Evolutionary conservation across 2,888 invertebrate species (phyloP), one percentile per base, ranked within the genome.

Genomic region (Globia sparganii): DNA sequence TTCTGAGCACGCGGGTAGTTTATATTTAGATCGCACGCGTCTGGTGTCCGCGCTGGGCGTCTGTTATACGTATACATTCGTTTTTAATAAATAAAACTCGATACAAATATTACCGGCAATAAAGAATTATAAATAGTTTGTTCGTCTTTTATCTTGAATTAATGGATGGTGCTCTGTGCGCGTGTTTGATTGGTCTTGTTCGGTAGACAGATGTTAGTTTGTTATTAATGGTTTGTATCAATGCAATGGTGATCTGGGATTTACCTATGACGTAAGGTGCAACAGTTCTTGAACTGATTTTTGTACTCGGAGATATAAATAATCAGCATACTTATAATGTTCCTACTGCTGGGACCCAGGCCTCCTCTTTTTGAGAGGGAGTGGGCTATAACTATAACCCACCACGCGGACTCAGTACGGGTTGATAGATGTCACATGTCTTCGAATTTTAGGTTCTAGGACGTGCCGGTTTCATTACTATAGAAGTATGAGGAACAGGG

Each of bases 61-160:
- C 93, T 93, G 94, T 93, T 94, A 92, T 91, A 84, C 88, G 75
- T 84, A 86, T 89, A 84, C 82, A 83, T 86, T 81, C 87, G 87
- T 90, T 91, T 91, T 93, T 92, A 93, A 93, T 94, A 94, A 94
- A 93, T 93, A 93, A 94, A 93, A 90, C 83, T 89, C 87, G 92
- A 93, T 93, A 94, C 94, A 94, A 94, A 94, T 94, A 95, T 95
- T 94, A 93, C 92, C 85, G 90, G 94, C 88, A 92, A 94, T 95
- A 95, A 95, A 95, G 92, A 91, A 91, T 92, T 92, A 87, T 86
- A 92, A 91, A 91, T 93, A 94, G 92, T 91, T 49, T 75, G 87
- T 84, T 86, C 79, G 87, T 79, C 89, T 93, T 94, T 93, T 93
- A 94, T 94, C 93, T 94, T 75, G 83, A 84, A 88, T 91, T 94